These are phyloP conservation scores for Pandion haliaetus DNA, from an alignment of 2,113 vertebrate species.

Conservation along the genomic window DNA sequence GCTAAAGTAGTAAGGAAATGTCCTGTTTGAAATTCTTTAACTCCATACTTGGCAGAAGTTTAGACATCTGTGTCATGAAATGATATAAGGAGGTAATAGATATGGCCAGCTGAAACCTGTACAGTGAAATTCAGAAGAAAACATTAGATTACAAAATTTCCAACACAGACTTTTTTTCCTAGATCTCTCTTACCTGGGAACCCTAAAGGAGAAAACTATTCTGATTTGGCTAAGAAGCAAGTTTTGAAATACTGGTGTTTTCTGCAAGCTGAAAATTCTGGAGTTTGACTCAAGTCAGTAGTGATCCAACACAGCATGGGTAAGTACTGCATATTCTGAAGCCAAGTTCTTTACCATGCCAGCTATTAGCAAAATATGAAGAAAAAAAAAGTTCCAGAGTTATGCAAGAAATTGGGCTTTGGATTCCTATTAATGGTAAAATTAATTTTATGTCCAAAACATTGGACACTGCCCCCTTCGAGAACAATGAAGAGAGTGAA, in stretches of 20 bases:
- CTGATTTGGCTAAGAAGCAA: not conserved
- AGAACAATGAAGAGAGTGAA: not conserved
- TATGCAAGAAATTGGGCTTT: not conserved
- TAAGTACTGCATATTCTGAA: not conserved
- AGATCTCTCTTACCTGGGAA: not conserved
- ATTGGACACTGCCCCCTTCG: not conserved
- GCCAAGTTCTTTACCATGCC: not conserved
- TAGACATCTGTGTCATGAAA: not conserved
- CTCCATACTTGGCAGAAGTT: not conserved
- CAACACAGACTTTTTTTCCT: not conserved
- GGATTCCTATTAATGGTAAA: not conserved
- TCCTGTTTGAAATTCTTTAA: not conserved
- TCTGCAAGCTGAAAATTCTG: not conserved
- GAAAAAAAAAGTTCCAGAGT: not conserved
- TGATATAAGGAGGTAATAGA: not conserved
- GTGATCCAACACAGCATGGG: not conserved
- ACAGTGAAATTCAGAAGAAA: not conserved
- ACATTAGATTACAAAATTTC: not conserved
- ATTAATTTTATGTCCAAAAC: not conserved
- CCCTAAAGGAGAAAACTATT: not conserved
- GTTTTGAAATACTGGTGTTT: not conserved
- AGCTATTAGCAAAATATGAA: not conserved
- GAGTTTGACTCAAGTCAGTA: not conserved
- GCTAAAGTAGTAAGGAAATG: not conserved
- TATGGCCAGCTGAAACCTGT: accelerated